Base-by-base conservation (phyloP, 2,888 invertebrate species). In the Melinopterus prodromus region DNA sequence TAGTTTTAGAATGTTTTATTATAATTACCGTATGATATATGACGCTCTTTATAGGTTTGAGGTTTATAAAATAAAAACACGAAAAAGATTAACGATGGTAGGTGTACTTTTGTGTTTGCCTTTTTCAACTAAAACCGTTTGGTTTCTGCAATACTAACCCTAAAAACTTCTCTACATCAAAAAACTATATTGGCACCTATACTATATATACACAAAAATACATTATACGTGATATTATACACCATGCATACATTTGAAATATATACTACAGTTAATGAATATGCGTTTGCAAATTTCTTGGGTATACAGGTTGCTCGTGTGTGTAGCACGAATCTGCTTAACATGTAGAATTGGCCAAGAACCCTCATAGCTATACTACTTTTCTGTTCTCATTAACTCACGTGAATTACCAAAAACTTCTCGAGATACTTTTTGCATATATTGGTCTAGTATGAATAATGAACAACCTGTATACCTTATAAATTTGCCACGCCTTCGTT, bases 241-340 rank as follows among this genome's bases (percentile, higher is more conserved):
- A 26, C 69, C 69, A 69, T 77, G 77, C 77, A 77, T 77, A 69
- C 77, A 26, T 69, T n/a, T 74, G 16, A 26, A 77, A 77, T 26
- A 26, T 26, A 26, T 26, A 26, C 26, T 26, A 26, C 26, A 26
- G 26, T 26, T 26, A 26, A 26, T 26, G 26, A 26, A 26, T 26
- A 2, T 26, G 26, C 26, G 26, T 26, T 26, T 26, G 26, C 26
- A 3, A 26, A 26, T 3, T 26, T 26, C 26, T 26, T 26, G 26
- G 26, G 26, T 26, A 26, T 26, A 26, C 26, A 26, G 26, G 26
- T 26, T 26, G 26, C 3, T 26, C 26, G 3, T 26, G 26, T 26
- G 26, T 26, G 26, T 26, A 26, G 26, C 26, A 26, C 3, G 26
- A 26, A 26, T 2, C 26, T 26, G 26, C 26, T 26, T 26, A 26